Evolutionary conservation across 2,888 invertebrate species (phyloP), one percentile per base, ranked within the genome.

Genomic region (Halictus quadricinctus): DNA sequence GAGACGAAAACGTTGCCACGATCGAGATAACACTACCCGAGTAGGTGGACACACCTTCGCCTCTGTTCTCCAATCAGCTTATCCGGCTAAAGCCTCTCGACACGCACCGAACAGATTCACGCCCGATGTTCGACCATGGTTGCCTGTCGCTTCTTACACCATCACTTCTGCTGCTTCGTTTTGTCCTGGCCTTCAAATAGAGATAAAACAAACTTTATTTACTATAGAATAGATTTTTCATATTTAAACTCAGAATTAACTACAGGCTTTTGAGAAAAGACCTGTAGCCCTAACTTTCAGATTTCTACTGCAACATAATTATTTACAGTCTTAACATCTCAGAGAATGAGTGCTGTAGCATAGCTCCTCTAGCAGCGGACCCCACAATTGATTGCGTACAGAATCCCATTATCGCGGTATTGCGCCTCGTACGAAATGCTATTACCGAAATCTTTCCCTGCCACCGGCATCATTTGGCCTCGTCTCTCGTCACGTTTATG

Each of bases 41-140:
- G 81, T 73, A 77, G 79, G 73, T 72, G 84, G 89, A 80, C 86
- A 79, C 83, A 72, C 79, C 83, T 79, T 78, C 48, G 58, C 54
- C 36, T 80, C 79, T 86, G 85, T 88, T 76, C 84, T 76, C 60
- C 84, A 84, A 89, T 89, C 87, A 87, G 84, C 83, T 89, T 80
- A 89, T 83, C 85, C 89, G 84, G 85, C 88, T 87, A 54, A 88
- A 74, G 43, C 54, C 72, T 60, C 41, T 50, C 79, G 64, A 74
- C 73, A 72, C 54, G 70, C 78, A 50, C 12, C 72, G 70, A 64
- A 73, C 79, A 73, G 54, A 78, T 81, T 73, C 70, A 72, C 82
- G 60, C 75, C 36, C 48, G 46, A 64, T 73, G 77, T 74, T 73
- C 41, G 29, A 78, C 58, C 77, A 15, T 15, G 41, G 43, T n/a